Percentiles rank a stretch among this genome's conserved stretches.
phyloP scores from a whole-genome alignment of 2,113 vertebrate species.

The Murina feae region DNA sequence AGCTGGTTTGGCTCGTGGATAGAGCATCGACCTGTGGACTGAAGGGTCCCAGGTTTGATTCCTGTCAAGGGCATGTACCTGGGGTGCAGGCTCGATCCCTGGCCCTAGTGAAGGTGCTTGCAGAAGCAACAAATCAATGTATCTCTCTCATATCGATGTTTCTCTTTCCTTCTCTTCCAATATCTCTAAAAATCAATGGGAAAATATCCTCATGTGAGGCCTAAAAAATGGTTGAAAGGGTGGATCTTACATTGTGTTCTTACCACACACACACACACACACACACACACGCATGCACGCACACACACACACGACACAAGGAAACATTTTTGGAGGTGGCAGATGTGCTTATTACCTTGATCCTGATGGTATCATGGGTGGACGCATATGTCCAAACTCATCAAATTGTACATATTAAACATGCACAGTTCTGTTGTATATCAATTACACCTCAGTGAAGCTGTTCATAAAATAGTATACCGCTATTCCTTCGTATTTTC shows the following conservation, averaged over 20 bases:
- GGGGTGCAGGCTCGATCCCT: too few relatives aligned
- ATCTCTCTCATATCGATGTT: too few relatives aligned
- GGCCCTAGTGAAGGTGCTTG: too few relatives aligned
- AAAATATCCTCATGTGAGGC: too few relatives aligned
- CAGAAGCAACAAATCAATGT: too few relatives aligned
- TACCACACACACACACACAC: background rate
- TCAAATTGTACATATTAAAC: background rate
- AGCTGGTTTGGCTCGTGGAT: too few relatives aligned
- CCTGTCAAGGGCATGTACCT: too few relatives aligned
- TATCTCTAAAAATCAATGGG: too few relatives aligned
- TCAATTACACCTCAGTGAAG: background rate
- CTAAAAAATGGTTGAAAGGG: background rate
- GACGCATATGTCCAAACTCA: background rate
- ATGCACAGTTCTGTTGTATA: background rate
- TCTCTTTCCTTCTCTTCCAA: too few relatives aligned
- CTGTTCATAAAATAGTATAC: background rate
- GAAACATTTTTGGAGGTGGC: background rate
- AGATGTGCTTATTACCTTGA: background rate
- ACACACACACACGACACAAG: background rate
- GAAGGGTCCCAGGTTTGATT: too few relatives aligned
- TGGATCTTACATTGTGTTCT: background rate
- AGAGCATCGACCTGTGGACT: too few relatives aligned
- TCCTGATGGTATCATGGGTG: too few relatives aligned
- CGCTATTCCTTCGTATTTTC: background rate
- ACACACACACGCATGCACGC: background rate